Base-by-base conservation (phyloP, 2,797 vertebrate genomes). In the Hippoglossus hippoglossus region DNA sequence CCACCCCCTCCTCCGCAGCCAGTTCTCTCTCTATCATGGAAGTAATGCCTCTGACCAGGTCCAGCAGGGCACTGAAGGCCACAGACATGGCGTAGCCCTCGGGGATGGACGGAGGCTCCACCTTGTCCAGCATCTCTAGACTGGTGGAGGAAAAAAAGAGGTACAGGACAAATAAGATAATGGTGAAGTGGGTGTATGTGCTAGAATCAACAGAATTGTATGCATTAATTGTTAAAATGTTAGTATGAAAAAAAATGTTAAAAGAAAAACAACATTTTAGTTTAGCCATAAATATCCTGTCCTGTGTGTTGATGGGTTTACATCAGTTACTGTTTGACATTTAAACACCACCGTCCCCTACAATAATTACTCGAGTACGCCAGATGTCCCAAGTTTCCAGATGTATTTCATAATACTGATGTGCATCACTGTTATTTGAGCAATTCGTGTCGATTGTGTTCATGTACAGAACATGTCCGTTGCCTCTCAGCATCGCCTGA, bases 61-160 rank as follows among this genome's bases (percentile, higher is more conserved):
- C 98, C 58, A 99, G 90, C 66, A 99, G 94, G 77, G 97, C 98
- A n/a, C 97, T 97, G 91, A 99, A 99, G 57, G 98, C 98, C 92
- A 99, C 98, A 0, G 98, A 99, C 97, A 99, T 97, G 73, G 98
- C 97, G 28, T 99, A 99, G 70, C 98, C 98, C 87, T 99, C 98
- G 25, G 98, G 98, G 87, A 99, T 99, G 25, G 95, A 97, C 11
- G 98, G 98, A 2, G 98, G 98, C 82, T 99, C 98, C 67, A 99
- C 98, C 90, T 99, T 99, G 91, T 99, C 98, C 88, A 99, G 90
- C 98, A 99, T 98, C 90, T 99, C 98, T 56, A 99, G 91, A 92
- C 98, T 99, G 73, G 80, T 87, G 81, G 19, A 2, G 47, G 47
- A 15, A 21, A 58, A 55, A 24, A 22, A 65, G 26, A 53, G 11